Evolutionary conservation across 2,113 vertebrate species (phyloP), one percentile per base, ranked within the genome.

Genomic region (Seriola dumerili): DNA sequence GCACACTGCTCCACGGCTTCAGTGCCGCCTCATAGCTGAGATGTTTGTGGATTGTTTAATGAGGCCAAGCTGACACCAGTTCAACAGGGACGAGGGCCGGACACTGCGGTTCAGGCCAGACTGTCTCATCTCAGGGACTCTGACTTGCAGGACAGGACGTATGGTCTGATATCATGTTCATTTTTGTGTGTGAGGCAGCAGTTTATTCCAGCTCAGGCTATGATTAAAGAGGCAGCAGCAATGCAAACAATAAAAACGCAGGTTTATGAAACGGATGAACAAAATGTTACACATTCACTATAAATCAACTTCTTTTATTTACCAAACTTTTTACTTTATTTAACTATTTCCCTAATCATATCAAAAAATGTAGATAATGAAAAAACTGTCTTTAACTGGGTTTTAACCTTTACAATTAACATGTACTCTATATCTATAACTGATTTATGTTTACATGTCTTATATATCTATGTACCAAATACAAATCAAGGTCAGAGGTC

Each of bases 11-110:
- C 8, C 14, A 29, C 4, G 46, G 42, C 14, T 71, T 63, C 46
- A 29, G 36, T 63, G 64, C 61, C 36, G 76, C 57, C 46, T 52
- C 65, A 50, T 29, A 72, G 67, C 74, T 72, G 5, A 62, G 36
- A 65, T 68, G 64, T 61, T 73, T 76, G 46, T 69, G 72, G 61
- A 67, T 17, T 2, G 6, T 36, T 66, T 73, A 55, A 16, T 12
- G 1, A 3, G 23, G 34, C 16, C 9, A 42, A 19, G 48, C 29
- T 36, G 70, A 59, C 67, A 72, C 23, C 32, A 36, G 40, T 9
- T 34, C 11, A 74, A 61, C 1, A 59, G 38, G 46, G 54, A 74
- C 59, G 34, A 13, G 9, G 46, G n/a, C 25, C 29, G 48, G 67
- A 58, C 16, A 40, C 57, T 50, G 52, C 4, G 62, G 50, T 78